Evolutionary conservation across 2,797 vertebrate species (phyloP), one percentile per base, ranked within the genome.

Genomic region (Zalophus californianus): DNA sequence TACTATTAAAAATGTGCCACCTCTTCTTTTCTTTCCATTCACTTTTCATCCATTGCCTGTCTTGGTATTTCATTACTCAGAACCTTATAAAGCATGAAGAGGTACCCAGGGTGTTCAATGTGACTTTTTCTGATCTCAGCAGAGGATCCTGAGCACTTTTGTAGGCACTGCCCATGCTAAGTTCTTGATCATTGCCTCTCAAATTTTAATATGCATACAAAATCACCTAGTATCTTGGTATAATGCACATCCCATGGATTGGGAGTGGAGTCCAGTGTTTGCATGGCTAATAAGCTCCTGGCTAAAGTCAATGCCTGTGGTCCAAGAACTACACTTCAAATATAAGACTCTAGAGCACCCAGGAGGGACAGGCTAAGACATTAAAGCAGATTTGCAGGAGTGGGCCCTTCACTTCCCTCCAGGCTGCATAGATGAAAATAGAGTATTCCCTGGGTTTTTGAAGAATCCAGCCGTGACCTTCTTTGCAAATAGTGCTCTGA

Each of bases 11-110:
- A 93, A 48, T 21, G 16, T 68, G 8, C 70, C 50, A 58, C 80
- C 80, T 96, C 18, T 2, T 89, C 64, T 82, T 95, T 68, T 87
- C 78, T 60, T 52, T 56, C 72, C 64, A 32, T 56, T 94, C 64
- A 13, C 29, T 91, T 54, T 91, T 66, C 35, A 66, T 27, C 35
- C 11, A 1, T 73, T 94, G 86, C 35, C 58, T 68, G 6, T 23
- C 38, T 84, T 18, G 7, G 1, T 25, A 14, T 35, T 92, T 85
- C 41, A 32, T 70, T 86, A 58, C 62, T 32, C 68, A 15, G 38
- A 62, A 66, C 4, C 38, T 54, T 25, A 13, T 11, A 14, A 32
- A 8, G 0, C 3, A 27, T 35, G 18, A 3, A 0, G 32, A 25
- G 2, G 21, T 64, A 48, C 21, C 66, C 72, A 62, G 7, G 0